These are phyloP conservation scores for Pemphredon lugubris DNA, from an alignment of 2,888 invertebrate species.

Conservation along the genomic window DNA sequence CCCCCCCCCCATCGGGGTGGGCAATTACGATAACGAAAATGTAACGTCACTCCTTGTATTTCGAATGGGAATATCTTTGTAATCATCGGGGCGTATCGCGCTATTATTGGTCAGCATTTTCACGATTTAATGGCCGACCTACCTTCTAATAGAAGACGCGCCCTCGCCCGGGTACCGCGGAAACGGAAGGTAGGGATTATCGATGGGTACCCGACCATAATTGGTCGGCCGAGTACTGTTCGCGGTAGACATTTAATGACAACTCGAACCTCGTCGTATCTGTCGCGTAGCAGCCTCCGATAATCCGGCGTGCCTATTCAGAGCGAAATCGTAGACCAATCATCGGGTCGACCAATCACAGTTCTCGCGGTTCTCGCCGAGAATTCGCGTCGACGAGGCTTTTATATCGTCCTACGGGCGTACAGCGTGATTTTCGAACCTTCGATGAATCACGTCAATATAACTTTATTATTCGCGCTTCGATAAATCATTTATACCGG, in stretches of 20 bases:
- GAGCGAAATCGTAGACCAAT: constrained; percentile 52
- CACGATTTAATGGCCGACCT: no score
- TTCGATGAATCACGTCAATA: constrained; percentile 41
- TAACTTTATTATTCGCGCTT: constrained; percentile 19
- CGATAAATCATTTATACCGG: constrained; percentile 45
- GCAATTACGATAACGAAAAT: no score
- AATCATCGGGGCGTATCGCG: no score
- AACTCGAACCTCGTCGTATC: constrained; percentile 36
- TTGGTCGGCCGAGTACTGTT: constrained; percentile 8
- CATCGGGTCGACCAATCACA: constrained; percentile 45
- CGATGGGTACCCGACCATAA: not conserved
- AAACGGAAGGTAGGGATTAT: no score
- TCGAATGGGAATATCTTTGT: no score
- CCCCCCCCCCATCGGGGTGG: no score
- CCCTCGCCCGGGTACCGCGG: no score
- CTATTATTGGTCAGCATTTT: no score
- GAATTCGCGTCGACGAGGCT: constrained; percentile 32
- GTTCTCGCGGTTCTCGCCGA: constrained; percentile 50
- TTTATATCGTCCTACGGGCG: constrained; percentile 9
- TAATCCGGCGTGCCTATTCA: constrained; percentile 41
- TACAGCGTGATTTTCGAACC: constrained; percentile 29
- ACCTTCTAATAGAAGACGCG: no score
- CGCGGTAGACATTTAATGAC: constrained; percentile 50
- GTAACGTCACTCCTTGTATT: no score
- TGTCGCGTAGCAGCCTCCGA: constrained; percentile 37